Conservation (phyloP, 2,113 vertebrate genomes). For the Heptranchias perlo region DNA sequence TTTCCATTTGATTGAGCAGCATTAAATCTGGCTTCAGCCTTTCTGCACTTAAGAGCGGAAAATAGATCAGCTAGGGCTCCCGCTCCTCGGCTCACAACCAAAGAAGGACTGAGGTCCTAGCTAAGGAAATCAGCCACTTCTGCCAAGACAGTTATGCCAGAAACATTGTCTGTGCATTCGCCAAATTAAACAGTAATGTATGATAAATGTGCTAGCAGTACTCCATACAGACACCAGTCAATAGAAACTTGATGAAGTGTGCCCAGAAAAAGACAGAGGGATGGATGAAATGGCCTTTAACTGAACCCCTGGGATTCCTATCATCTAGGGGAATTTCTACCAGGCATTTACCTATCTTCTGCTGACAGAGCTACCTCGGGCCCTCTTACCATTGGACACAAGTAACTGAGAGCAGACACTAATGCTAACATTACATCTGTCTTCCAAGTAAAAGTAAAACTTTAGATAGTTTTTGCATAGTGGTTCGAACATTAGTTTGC, state of each 20-base stretch:
- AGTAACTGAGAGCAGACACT: neutral
- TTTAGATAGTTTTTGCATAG: neutral
- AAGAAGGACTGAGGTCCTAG: neutral
- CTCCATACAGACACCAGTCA: neutral
- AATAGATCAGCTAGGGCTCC: neutral
- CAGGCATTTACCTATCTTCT: neutral
- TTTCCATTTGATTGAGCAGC: neutral
- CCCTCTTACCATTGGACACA: neutral
- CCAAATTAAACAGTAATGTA: neutral
- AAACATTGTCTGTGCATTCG: neutral
- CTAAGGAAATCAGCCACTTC: neutral
- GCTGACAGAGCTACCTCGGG: neutral
- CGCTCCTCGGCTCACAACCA: neutral
- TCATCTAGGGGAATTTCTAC: neutral
- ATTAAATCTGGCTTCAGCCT: neutral
- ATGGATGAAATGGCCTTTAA: neutral
- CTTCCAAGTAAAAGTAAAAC: neutral
- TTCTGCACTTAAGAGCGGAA: neutral
- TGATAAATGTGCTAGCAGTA: neutral
- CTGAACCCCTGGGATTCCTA: neutral
- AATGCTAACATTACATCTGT: neutral
- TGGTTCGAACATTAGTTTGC: neutral
- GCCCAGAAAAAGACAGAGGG: neutral
- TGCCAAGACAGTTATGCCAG: neutral
- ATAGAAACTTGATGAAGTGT: neutral